These are phyloP conservation scores for Crocallis elinguaria DNA, from an alignment of 2,888 invertebrate genomes.

Conservation along the genomic window DNA sequence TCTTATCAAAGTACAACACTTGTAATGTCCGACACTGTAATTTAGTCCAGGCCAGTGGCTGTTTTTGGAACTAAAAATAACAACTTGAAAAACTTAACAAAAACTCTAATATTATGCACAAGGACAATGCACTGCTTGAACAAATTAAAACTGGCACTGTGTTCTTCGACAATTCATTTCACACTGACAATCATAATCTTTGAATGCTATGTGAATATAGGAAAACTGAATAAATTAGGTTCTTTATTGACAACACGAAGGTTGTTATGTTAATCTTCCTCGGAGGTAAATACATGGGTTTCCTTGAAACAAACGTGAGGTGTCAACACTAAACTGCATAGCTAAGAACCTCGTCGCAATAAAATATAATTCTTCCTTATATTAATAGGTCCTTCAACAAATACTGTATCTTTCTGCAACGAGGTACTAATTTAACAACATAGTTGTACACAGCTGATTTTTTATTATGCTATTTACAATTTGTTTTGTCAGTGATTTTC, in stretches of 20 bases:
- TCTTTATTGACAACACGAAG: slow-evolving; percentile 52
- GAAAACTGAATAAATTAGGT: slow-evolving; percentile 56
- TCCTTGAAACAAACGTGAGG: slow-evolving; percentile 48
- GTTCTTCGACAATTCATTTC: slow-evolving; percentile 7
- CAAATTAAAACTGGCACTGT: slow-evolving; percentile 2
- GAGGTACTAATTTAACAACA: no score
- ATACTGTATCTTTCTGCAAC: not conserved
- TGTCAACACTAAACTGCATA: not conserved
- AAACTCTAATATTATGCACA: not conserved
- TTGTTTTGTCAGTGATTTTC: not conserved
- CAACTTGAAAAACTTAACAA: not conserved
- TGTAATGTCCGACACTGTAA: slow-evolving; percentile 1
- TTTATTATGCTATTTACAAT: no score
- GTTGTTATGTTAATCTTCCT: slow-evolving; percentile 61
- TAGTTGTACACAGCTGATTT: no score
- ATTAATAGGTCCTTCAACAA: not conserved
- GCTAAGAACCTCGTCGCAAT: not conserved
- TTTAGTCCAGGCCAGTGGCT: not conserved
- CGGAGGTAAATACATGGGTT: slow-evolving; percentile 52
- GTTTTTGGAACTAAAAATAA: not conserved
- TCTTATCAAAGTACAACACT: slow-evolving; percentile 14
- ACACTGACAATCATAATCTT: slow-evolving; percentile 29
- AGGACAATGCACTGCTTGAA: not conserved
- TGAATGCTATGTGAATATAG: slow-evolving; percentile 36
- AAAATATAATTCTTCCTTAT: not conserved